phyloP scores from a whole-genome alignment of 2,888 invertebrate species.

The Oscheius sp. region DNA sequence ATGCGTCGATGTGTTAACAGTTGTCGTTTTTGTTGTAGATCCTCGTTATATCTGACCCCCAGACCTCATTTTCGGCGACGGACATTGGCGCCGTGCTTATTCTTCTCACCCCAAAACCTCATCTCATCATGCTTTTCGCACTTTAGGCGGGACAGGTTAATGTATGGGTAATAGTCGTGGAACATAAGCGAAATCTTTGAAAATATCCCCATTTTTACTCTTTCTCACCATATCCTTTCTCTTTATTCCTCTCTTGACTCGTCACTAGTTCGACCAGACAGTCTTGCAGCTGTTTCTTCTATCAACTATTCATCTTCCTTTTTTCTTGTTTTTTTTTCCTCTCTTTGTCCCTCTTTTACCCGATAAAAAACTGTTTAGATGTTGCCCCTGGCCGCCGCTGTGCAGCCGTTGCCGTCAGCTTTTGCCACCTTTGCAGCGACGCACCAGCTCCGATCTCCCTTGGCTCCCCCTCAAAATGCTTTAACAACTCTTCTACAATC shows the following conservation, averaged over 20 bases:
- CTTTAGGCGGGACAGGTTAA: neutral
- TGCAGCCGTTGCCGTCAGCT: slow-evolving; percentile 51
- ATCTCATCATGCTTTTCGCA: slow-evolving; percentile 1
- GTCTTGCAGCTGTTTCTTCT: no score
- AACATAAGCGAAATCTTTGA: no score
- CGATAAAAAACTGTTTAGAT: slow-evolving; percentile 46
- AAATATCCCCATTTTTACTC: neutral
- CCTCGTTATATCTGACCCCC: slow-evolving; percentile 37
- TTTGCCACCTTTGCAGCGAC: slow-evolving; percentile 55
- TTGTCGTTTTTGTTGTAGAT: slow-evolving; percentile 23
- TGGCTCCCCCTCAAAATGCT: slow-evolving; percentile 22
- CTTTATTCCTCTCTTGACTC: neutral
- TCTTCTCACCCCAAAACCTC: slow-evolving; percentile 1
- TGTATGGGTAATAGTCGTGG: neutral
- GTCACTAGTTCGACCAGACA: neutral
- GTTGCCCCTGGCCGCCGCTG: slow-evolving; percentile 57
- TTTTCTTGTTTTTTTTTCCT: neutral
- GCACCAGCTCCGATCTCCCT: slow-evolving; percentile 43
- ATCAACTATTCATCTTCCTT: neutral
- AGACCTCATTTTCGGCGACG: slow-evolving; percentile 36
- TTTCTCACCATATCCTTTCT: neutral
- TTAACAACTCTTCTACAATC: slow-evolving; percentile 42
- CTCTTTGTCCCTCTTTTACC: neutral
- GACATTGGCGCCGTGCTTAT: slow-evolving; percentile 22
- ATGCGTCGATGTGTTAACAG: slow-evolving; percentile 27